Percentiles rank a stretch among this genome's conserved stretches.
These are phyloP conservation scores for Dysmachus trigonus DNA, from an alignment of 2,888 invertebrate species.

Conservation along the genomic window DNA sequence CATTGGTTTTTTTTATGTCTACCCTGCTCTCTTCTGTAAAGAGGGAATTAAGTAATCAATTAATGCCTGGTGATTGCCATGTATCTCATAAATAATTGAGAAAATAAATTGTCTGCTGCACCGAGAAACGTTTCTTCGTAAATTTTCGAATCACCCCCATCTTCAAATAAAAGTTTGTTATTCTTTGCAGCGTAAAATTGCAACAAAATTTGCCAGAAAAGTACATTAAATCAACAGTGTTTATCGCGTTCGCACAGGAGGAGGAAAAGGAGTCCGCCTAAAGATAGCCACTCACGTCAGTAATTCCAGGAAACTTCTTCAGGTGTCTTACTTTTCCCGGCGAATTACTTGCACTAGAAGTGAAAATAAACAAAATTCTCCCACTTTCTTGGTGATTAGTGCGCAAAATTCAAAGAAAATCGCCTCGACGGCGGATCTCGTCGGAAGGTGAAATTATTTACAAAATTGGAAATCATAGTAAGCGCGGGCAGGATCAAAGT, in stretches of 20 bases:
- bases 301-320: background rate
- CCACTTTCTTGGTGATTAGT: background rate
- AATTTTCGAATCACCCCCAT: background rate
- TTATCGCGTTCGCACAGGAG: background rate
- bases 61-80: background rate
- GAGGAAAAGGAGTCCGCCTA: background rate
- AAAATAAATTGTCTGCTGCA: background rate
- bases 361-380: background rate
- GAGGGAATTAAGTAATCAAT: background rate
- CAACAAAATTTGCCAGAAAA: background rate
- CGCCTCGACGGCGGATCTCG: background rate
- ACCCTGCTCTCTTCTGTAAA: too few species aligned
- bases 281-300: constrained; percentile 17
- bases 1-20: too few species aligned
- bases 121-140: background rate
- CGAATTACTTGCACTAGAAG: background rate
- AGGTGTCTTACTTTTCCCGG: background rate
- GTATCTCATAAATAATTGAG: background rate
- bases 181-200: constrained; percentile 1
- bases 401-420: background rate
- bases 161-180: background rate
- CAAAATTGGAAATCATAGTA: background rate
- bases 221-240: constrained; percentile 2
- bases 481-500: constrained; percentile 1
- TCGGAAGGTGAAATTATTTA: background rate